Evolutionary conservation across 2,113 vertebrate genomes (phyloP).

Genomic region (Dipodomys spectabilis): DNA sequence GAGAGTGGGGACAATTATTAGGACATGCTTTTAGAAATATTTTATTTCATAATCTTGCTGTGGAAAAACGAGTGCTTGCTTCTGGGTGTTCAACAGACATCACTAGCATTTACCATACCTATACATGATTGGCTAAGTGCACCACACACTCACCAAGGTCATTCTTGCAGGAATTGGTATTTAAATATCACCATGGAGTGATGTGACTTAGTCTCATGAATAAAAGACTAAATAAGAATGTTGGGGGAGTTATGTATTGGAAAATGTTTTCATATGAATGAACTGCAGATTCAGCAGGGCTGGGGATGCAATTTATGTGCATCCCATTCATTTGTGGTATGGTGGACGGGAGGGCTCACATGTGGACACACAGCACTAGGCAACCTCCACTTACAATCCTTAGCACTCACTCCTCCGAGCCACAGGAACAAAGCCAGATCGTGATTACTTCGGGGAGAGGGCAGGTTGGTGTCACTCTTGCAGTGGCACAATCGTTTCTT

Average conservation of each 20-base stretch:
- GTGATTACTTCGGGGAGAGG: slow-evolving; percentile 44
- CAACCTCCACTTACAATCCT: slow-evolving; percentile 39
- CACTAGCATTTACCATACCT: not conserved
- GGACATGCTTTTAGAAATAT: slow-evolving; percentile 67
- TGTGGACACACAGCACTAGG: not conserved
- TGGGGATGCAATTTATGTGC: not conserved
- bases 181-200: slow-evolving; percentile 76
- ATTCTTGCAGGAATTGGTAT: slow-evolving; percentile 63
- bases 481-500: slow-evolving; percentile 51
- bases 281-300: slow-evolving; percentile 10
- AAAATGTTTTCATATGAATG: slow-evolving; percentile 58
- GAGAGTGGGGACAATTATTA: slow-evolving; percentile 50
- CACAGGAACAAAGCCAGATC: slow-evolving; percentile 26
- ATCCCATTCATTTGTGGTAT: slow-evolving; percentile 14
- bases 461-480: slow-evolving; percentile 32
- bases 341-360: not conserved
- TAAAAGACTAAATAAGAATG: slow-evolving; percentile 67
- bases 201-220: slow-evolving; percentile 64
- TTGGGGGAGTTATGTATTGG: slow-evolving; percentile 23
- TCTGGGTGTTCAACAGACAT: slow-evolving; percentile 64
- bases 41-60: slow-evolving; percentile 65
- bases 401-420: slow-evolving; percentile 38
- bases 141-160: slow-evolving; percentile 75
- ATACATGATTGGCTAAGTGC: slow-evolving; percentile 73
- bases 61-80: not conserved